Evolutionary conservation across 2,888 invertebrate species (phyloP).

Genomic region (Bombyx huttoni): DNA sequence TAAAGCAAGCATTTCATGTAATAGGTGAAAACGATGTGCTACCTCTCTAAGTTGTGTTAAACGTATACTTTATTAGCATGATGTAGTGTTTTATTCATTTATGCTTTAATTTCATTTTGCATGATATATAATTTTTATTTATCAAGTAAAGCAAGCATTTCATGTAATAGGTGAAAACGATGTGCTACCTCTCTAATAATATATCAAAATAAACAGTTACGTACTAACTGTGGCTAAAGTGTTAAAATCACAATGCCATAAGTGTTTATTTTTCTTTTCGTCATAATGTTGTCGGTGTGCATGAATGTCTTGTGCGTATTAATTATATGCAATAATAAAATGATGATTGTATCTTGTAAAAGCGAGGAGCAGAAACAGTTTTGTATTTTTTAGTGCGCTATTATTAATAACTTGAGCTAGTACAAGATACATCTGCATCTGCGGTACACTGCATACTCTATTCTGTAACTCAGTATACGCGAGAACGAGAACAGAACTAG

Average conservation of each 20-base stretch:
- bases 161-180: neutral
- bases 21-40: neutral
- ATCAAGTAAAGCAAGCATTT: neutral
- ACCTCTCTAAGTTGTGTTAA: neutral
- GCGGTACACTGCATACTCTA: conserved; percentile 15
- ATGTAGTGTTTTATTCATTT: conserved; percentile 5
- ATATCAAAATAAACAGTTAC: neutral
- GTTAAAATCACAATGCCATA: neutral
- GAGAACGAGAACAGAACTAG: neutral
- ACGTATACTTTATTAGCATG: conserved; percentile 7
- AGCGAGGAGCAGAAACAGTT: conserved; percentile 6
- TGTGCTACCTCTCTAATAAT: neutral
- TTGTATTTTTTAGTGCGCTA: too few relatives aligned
- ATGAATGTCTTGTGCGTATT: conserved; percentile 10
- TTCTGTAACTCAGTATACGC: conserved; percentile 6
- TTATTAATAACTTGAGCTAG: neutral
- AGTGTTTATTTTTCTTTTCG: neutral
- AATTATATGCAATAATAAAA: conserved; percentile 10
- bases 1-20: neutral
- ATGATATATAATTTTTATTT: neutral
- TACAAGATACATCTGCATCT: conserved; percentile 4
- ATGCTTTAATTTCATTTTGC: conserved; percentile 1
- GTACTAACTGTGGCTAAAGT: neutral
- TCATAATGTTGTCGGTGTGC: neutral
- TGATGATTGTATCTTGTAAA: conserved; percentile 14